phyloP scores from a whole-genome alignment of 2,888 invertebrate genomes.

The Mechanitis mazaeus region DNA sequence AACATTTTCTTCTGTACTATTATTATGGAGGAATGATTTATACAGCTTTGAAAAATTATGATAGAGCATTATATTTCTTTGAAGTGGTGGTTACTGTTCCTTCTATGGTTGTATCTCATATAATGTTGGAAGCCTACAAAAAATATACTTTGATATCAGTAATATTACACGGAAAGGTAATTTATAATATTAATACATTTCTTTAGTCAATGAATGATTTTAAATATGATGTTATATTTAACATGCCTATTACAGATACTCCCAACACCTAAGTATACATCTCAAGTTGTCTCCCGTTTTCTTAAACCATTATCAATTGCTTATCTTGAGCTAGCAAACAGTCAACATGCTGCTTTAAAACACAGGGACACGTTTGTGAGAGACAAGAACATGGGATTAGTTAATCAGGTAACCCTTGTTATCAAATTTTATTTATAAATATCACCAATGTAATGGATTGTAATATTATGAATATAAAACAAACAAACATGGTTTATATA shows the following conservation, averaged over 20 bases:
- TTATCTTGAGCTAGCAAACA: slow-evolving; percentile 91
- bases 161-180: slow-evolving; percentile 93
- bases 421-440: neutral
- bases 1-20: slow-evolving; percentile 94
- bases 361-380: slow-evolving; percentile 88
- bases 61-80: slow-evolving; percentile 94
- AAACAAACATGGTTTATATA: too few species aligned
- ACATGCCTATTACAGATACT: slow-evolving; percentile 58
- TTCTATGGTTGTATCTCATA: slow-evolving; percentile 94
- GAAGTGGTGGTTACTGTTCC: slow-evolving; percentile 98
- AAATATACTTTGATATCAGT: slow-evolving; percentile 95
- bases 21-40: slow-evolving; percentile 99
- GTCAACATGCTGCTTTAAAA: slow-evolving; percentile 88
- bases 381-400: slow-evolving; percentile 86
- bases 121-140: slow-evolving; percentile 98
- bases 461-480: too few species aligned
- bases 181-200: slow-evolving; percentile 1
- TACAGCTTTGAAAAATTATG: slow-evolving; percentile 93
- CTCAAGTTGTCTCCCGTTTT: slow-evolving; percentile 90
- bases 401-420: slow-evolving; percentile 78
- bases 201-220: neutral
- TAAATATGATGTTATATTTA: too few species aligned
- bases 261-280: slow-evolving; percentile 91
- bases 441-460: too few species aligned
- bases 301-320: slow-evolving; percentile 90